A percentile compares a stretch with the other conserved stretches of the same genome.
Conservation (phyloP, 2,113 vertebrate species). For the Lophotis ruficrista region DNA sequence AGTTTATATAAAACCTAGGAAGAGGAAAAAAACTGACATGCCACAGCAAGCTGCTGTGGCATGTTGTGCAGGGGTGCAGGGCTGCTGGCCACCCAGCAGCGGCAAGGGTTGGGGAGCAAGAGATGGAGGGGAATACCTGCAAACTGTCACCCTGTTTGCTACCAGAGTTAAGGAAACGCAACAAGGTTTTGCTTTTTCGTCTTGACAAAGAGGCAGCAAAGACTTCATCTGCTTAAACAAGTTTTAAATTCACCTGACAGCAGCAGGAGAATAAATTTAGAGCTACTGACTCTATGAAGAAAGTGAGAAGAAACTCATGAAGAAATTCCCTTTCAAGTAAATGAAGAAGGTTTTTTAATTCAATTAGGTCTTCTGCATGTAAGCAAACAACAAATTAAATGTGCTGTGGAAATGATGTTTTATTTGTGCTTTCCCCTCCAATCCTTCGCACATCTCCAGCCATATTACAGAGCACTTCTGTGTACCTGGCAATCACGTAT, state of each 20-base stretch:
- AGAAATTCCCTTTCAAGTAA: neutral
- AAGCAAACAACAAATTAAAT: neutral
- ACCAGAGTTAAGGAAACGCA: neutral
- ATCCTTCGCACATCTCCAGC: neutral
- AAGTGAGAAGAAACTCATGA: too few relatives aligned
- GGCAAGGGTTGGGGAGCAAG: neutral
- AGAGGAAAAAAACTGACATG: rapidly evolving
- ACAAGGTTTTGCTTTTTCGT: rapidly evolving
- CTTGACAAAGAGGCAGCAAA: neutral
- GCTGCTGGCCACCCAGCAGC: neutral
- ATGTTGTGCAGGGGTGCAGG: rapidly evolving
- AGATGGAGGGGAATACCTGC: neutral
- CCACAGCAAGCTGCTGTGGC: rapidly evolving
- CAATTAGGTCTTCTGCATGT: neutral
- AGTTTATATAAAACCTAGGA: neutral
- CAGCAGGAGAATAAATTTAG: neutral
- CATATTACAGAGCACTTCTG: neutral
- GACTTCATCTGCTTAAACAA: neutral
- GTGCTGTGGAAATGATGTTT: neutral
- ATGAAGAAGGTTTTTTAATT: neutral
- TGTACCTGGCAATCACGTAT: rapidly evolving
- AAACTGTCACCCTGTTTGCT: neutral
- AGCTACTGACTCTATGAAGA: neutral
- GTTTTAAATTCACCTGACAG: neutral
- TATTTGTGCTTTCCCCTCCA: neutral